Base-by-base conservation (phyloP, 2,113 vertebrate species). In the Sylvicapra grimmia region DNA sequence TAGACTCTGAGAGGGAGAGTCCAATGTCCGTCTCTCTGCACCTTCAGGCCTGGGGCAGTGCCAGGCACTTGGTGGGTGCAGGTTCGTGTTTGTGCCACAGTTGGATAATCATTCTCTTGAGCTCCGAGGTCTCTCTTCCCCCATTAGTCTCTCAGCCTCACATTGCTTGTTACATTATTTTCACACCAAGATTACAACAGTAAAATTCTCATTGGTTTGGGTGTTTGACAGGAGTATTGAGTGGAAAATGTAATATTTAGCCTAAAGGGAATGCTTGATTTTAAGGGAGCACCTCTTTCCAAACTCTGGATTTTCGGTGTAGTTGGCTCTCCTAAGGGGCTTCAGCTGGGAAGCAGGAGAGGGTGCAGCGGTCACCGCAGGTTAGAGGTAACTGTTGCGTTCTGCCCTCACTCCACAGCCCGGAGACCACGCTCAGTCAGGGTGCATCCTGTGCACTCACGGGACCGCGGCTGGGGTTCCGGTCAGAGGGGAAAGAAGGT, bases 171-270 rank as follows among this genome's bases (percentile, higher is more conserved):
- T 93, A 58, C 54, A 88, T 58, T 85, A 33, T 61, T 90, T 93
- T 40, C 40, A 19, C 11, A 8, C 15, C 2, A 49, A 84, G 23
- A 5, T 83, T 90, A 33, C 83, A 47, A 61, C n/a, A 92, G 58
- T 85, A 49, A 36, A 93, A 8, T 51, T 49, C 40, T 95, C 44
- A 49, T 16, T 11, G 19, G 27, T 96, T 89, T 89, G 75, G 82
- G 44, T 29, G 19, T 87, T 89, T 87, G 31, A 86, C 92, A 65
- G 54, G 21, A 92, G 31, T 49, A 51, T 6, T 47, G 33, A 86
- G 27, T 80, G 36, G 40, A 61, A 58, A 79, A 79, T 61, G 16
- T 84, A 87, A 79, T 29, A 14, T 10, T 29, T 59, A 83, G 33
- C 29, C 54, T 83, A 19, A 44, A 84, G 72, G 27, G 12, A 79